Percentiles rank a stretch among this genome's conserved stretches.
These are phyloP conservation scores for Chorisops tibialis DNA, from an alignment of 2,888 invertebrate species.

Conservation along the genomic window DNA sequence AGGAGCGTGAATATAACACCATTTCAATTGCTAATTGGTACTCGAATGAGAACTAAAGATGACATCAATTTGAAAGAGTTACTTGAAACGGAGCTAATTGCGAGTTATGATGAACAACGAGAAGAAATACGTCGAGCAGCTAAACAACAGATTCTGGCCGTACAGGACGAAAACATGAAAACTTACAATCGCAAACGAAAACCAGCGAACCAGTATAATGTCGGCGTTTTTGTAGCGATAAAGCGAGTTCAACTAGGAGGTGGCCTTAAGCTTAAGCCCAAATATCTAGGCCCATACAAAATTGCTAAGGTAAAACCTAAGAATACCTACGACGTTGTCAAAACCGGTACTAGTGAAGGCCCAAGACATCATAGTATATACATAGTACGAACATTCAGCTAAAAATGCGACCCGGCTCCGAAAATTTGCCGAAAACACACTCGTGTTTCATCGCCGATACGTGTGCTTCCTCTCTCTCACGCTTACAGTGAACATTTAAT, in stretches of 20 bases:
- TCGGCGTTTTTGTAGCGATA: slow-evolving; percentile 10
- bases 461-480: too few relatives aligned
- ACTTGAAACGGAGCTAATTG: slow-evolving; percentile 27
- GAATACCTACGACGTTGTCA: slow-evolving; percentile 1
- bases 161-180: neutral
- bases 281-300: slow-evolving; percentile 15
- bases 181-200: neutral
- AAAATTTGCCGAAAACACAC: too few relatives aligned
- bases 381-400: too few relatives aligned
- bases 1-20: slow-evolving; percentile 28
- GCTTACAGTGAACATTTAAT: too few relatives aligned
- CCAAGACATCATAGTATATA: too few relatives aligned
- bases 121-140: slow-evolving; percentile 24
- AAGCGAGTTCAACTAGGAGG: neutral
- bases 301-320: neutral
- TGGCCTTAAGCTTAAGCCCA: neutral
- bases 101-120: slow-evolving; percentile 19
- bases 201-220: neutral
- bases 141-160: too few relatives aligned
- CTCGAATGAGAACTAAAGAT: slow-evolving; percentile 27
- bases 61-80: slow-evolving; percentile 24
- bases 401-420: too few relatives aligned
- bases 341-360: neutral
- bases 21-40: slow-evolving; percentile 31
- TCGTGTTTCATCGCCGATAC: too few relatives aligned